Conservation (phyloP, 1,140 invertebrate species). For the Liolophura sinensis region DNA sequence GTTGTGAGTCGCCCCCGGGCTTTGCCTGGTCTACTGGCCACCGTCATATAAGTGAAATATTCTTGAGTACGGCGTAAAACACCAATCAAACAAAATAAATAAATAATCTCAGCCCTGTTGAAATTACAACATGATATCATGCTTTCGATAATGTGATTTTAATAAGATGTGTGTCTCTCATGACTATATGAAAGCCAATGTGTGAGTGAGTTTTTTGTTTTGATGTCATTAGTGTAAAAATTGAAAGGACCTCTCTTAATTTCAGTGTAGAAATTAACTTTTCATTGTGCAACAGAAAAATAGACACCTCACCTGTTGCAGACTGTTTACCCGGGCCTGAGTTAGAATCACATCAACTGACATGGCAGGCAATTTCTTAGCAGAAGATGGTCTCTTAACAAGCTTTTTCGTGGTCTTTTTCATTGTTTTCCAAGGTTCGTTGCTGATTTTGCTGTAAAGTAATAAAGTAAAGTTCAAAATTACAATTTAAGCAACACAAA, state of each 20-base stretch:
- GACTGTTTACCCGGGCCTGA: slow-evolving; percentile 32
- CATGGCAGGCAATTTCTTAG: slow-evolving; percentile 43
- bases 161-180: not conserved
- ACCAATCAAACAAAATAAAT: not conserved
- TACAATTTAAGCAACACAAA: not conserved
- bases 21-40: too few relatives aligned
- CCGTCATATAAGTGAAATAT: too few relatives aligned
- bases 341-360: slow-evolving; percentile 32
- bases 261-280: not conserved
- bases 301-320: slow-evolving; percentile 38
- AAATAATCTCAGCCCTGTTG: not conserved
- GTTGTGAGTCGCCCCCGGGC: too few relatives aligned
- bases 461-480: slow-evolving; percentile 3
- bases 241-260: not conserved
- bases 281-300: not conserved
- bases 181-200: too few relatives aligned
- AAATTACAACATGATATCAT: not conserved
- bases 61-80: not conserved
- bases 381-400: slow-evolving; percentile 36
- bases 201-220: not conserved
- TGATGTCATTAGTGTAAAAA: slow-evolving; percentile 1
- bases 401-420: slow-evolving; percentile 23
- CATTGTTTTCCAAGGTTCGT: slow-evolving; percentile 50
- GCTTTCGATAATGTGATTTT: not conserved
- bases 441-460: slow-evolving; percentile 43